Conservation (phyloP, 2,797 vertebrate species). For the Iguana delicatissima region DNA sequence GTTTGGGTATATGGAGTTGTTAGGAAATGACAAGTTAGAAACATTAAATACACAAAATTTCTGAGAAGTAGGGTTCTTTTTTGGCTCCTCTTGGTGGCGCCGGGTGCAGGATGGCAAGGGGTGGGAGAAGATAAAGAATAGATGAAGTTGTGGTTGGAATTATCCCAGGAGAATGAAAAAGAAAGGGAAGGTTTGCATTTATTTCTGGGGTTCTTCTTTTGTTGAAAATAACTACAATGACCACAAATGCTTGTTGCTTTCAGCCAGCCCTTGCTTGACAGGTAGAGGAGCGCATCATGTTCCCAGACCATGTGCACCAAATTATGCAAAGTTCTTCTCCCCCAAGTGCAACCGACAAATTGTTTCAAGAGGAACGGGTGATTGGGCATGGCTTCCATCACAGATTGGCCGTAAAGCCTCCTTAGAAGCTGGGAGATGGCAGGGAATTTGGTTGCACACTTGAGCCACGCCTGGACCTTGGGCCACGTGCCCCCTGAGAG, state of each 20-base stretch:
- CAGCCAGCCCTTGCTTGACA: background rate
- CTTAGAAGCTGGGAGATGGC: too few species aligned
- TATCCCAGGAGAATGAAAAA: background rate
- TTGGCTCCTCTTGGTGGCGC: background rate
- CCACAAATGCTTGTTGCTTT: too few species aligned
- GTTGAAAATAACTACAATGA: too few species aligned
- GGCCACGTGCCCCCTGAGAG: background rate
- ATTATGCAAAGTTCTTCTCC: too few species aligned
- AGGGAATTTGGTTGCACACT: background rate
- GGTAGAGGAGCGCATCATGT: background rate
- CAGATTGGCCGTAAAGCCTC: background rate
- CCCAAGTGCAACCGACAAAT: too few species aligned
- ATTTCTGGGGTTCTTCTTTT: background rate
- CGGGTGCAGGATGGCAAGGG: background rate
- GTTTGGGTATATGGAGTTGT: constrained; percentile 57
- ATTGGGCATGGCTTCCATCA: too few species aligned
- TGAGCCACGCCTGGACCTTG: too few species aligned
- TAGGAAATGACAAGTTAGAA: constrained; percentile 65
- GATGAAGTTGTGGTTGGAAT: constrained; percentile 15
- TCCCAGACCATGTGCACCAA: background rate
- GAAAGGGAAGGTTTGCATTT: background rate
- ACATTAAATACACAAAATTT: constrained; percentile 67
- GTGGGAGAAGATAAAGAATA: constrained; percentile 10
- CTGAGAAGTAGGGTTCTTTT: constrained; percentile 41
- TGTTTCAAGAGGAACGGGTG: background rate